A percentile compares a stretch with the other conserved stretches of the same genome.
These are phyloP conservation scores for Hetaerina americana DNA, from an alignment of 1,140 invertebrate species.

Conservation along the genomic window DNA sequence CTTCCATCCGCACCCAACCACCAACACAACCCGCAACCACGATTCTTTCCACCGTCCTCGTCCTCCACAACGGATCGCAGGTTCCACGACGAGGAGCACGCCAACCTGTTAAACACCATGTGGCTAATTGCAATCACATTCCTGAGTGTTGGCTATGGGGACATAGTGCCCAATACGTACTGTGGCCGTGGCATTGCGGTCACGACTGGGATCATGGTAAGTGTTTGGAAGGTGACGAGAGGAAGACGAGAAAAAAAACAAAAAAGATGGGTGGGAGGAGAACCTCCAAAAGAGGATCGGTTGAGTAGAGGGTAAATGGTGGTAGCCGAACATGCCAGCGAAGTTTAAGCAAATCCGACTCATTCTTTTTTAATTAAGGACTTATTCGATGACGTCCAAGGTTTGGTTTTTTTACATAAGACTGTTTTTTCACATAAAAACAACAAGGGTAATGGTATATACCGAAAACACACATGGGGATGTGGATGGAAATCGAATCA, in stretches of 20 bases:
- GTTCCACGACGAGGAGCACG: conserved; percentile 93
- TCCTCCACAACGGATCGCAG: conserved; percentile 35
- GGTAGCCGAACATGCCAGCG: too few relatives aligned
- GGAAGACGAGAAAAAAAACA: conserved; percentile 14
- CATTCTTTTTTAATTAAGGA: too few relatives aligned
- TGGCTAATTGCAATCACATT: conserved; percentile 98
- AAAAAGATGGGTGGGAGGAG: conserved; percentile 13
- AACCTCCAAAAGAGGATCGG: conserved; percentile 14
- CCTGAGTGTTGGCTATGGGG: conserved; percentile 97
- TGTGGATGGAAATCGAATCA: too few relatives aligned
- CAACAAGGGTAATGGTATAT: too few relatives aligned
- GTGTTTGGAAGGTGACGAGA: conserved; percentile 25
- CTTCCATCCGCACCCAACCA: background rate
- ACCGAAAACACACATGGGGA: too few relatives aligned
- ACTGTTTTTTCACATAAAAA: too few relatives aligned
- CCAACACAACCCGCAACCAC: background rate
- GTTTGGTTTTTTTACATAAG: too few relatives aligned
- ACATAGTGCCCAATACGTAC: conserved; percentile 99
- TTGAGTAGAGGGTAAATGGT: too few relatives aligned
- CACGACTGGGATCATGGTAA: conserved; percentile 97
- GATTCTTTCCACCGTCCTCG: conserved; percentile 1
- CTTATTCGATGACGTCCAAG: too few relatives aligned
- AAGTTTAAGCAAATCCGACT: too few relatives aligned
- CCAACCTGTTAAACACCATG: conserved; percentile 95
- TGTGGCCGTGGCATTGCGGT: conserved; percentile 96